Conservation (phyloP, 1,140 invertebrate genomes). For the Microvelia longipes region DNA sequence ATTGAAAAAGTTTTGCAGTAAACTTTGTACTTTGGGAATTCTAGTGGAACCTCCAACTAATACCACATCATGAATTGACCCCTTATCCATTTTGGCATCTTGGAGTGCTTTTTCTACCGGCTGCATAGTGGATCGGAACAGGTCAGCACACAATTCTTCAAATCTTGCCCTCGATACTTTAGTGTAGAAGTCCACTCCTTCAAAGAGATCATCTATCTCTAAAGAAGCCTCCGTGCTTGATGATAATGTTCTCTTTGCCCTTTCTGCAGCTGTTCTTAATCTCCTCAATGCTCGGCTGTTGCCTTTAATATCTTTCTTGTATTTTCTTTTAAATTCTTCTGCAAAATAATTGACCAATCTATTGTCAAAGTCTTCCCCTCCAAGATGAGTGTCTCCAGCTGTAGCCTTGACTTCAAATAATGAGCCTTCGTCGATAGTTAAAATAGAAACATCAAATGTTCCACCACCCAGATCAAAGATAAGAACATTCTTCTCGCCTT, state of each 20-base stretch:
- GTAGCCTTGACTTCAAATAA: too few species aligned
- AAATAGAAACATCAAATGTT: conserved; percentile 74
- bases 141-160: too few species aligned
- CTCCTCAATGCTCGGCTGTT: conserved; percentile 39
- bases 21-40: conserved; percentile 35
- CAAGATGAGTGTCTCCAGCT: too few species aligned
- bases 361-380: too few species aligned
- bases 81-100: conserved; percentile 50
- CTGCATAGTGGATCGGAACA: conserved; percentile 45
- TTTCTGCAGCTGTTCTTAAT: conserved; percentile 46
- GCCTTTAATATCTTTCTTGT: conserved; percentile 33
- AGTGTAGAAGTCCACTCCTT: conserved; percentile 35
- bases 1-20: conserved; percentile 41
- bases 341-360: conserved; percentile 49
- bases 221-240: conserved; percentile 35
- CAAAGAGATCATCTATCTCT: conserved; percentile 35
- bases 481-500: conserved; percentile 56
- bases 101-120: conserved; percentile 58
- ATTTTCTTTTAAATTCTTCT: conserved; percentile 35
- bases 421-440: too few species aligned
- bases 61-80: conserved; percentile 47
- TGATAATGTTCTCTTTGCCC: conserved; percentile 36
- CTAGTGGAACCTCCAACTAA: conserved; percentile 53
- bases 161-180: too few species aligned
- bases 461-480: conserved; percentile 62